Evolutionary conservation across 2,113 vertebrate species (phyloP), one percentile per base, ranked within the genome.

Genomic region (Sula dactylatra): DNA sequence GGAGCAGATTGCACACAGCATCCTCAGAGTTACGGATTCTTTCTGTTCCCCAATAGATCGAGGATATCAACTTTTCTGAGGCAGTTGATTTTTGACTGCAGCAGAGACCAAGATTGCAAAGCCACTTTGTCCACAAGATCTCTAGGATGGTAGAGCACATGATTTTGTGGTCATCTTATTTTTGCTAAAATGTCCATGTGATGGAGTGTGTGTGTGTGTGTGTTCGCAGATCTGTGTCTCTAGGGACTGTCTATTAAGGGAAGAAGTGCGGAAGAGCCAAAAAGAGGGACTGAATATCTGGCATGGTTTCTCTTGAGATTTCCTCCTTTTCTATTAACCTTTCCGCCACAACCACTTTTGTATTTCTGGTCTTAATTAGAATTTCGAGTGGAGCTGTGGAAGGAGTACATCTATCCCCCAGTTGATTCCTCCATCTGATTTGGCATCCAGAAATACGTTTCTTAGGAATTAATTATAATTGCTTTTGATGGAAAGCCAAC

Each of bases 391-490:
- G 84, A 94, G 88, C 94, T 96, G 29, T 95, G 65, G 93, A 97
- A 96, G 72, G 66, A 86, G 73, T 6, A 2, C 85, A 93, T 97
- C 90, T 97, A 93, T 96, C 91, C 96, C 95, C 86, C 80, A 97
- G 97, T 96, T 90, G 96, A 96, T 96, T 95, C 82, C 70, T 97
- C 95, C 94, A 96, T 97, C 95, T 98, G 97, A 98, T 98, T 98
- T 97, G 97, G 82, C 86, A 96, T 96, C 96, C 96, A 96, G 65
- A 77, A 97, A 96, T 91, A 94, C 16, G 2, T 98, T 98, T 97
- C 95, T 95, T 92, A 91, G 97, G 94, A 98, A 97, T 98, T 98
- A 98, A 98, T 98, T 98, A 97, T 98, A 98, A 98, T 97, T 97
- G 95, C 95, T 97, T 98, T 97, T 97, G 97, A 98, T 95, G 97